Evolutionary conservation across 1,140 invertebrate genomes (phyloP), one percentile per base, ranked within the genome.

Genomic region (Lethrus apterus): DNA sequence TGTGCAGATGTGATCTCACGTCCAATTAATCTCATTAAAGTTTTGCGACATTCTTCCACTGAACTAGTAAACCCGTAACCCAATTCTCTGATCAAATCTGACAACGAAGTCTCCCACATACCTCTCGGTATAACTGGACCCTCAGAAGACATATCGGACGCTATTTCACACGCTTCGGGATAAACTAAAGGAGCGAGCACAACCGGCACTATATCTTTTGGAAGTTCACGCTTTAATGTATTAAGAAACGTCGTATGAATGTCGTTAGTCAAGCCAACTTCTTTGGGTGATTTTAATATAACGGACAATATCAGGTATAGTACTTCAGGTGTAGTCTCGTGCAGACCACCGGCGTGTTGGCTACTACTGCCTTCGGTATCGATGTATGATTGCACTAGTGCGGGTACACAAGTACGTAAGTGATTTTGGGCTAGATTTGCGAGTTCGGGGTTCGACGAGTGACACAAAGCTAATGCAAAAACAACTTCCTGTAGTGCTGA

Each of bases 131-230:
- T 48, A 68, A 67, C 70, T 69, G 73, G 55, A 70, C 73, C 62
- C 40, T 65, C 61, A 14, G 60, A 60, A 18, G 60, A 66, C 70
- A 80, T 78, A 68, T 80, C 77, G 34, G 78, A 76, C 42, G 80
- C 73, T 57, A 80, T 74, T 70, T 90, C 84, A 58, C 80, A 76
- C n/a, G n/a, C 38, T 66, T 79, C 77, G 45, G 84, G 79, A 69
- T 93, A 94, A 30, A 94, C 71, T 31, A 92, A 72, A 63, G 90
- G 90, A 58, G 86, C 82, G 55, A 96, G 70, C 54, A 94, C 81
- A 59, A 92, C 83, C 50, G 91, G 91, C 47, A 90, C 88, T 55
- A 84, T 74, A 58, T 89, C 86, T 51, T 81, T 79, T 20, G 89
- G 87, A 75, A 93, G 93, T 65, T 94, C 90, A 61, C 82, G 77